Conservation (phyloP, 2,113 vertebrate species). For the Paramormyrops kingsleyae region DNA sequence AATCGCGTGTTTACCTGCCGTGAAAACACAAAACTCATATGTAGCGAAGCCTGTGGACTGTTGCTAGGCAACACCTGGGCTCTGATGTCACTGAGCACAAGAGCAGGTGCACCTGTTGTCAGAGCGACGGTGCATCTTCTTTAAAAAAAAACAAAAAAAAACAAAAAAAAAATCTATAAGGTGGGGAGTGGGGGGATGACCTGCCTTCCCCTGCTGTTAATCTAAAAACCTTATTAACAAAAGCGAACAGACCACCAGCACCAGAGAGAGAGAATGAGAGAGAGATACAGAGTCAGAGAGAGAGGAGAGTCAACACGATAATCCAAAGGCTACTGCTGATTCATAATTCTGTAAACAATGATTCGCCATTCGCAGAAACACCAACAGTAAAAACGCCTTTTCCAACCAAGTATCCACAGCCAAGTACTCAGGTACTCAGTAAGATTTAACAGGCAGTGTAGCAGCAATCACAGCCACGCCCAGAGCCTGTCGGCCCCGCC, state of each 20-base stretch:
- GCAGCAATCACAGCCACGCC: not conserved
- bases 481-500: not conserved
- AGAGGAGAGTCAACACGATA: not conserved
- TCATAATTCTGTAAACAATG: not conserved
- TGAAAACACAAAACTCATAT: conserved; percentile 41
- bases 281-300: not conserved
- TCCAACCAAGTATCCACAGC: not conserved
- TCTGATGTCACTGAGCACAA: conserved; percentile 24
- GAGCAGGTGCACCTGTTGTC: conserved; percentile 51
- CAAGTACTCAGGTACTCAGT: not conserved
- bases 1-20: conserved; percentile 15
- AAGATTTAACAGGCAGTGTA: not conserved
- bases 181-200: not conserved
- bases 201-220: not conserved
- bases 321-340: not conserved
- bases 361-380: not conserved
- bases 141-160: conserved; percentile 4
- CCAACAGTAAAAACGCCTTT: not conserved
- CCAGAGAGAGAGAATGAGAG: not conserved
- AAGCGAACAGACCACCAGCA: conserved; percentile 7
- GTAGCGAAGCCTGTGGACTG: conserved; percentile 26
- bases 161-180: not conserved
- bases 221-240: not conserved
- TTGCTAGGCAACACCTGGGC: conserved; percentile 45
- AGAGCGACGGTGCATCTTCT: conserved; percentile 40